Conservation (phyloP, 1,140 invertebrate species). For the Myzus persicae region DNA sequence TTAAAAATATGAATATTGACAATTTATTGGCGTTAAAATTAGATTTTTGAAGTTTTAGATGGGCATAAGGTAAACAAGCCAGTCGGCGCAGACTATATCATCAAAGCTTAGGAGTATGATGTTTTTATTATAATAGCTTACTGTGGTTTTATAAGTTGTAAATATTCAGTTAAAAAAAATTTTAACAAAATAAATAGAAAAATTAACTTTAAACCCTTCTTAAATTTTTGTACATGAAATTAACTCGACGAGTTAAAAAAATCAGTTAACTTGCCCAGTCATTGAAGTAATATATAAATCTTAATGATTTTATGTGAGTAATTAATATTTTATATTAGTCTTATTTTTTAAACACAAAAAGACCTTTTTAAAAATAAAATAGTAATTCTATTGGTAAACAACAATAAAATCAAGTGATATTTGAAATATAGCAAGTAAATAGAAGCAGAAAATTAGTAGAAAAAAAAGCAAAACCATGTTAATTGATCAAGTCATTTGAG, state of each 20-base stretch:
- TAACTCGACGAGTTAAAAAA: not conserved
- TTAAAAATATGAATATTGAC: too few relatives aligned
- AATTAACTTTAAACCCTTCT: not conserved
- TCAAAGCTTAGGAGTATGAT: too few relatives aligned
- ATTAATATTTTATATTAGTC: not conserved
- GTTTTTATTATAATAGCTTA: not conserved
- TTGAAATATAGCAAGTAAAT: not conserved
- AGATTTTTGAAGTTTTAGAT: too few relatives aligned
- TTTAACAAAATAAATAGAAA: too few relatives aligned
- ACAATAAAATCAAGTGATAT: not conserved
- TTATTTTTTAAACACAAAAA: not conserved
- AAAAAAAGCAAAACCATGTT: slow-evolving; percentile 15
- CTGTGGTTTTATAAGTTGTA: not conserved
- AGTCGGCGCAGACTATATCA: too few relatives aligned
- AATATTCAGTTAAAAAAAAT: not conserved
- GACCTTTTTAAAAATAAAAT: not conserved
- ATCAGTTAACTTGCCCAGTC: not conserved
- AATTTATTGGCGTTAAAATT: too few relatives aligned
- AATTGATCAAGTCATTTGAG: slow-evolving; percentile 27
- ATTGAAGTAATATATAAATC: not conserved
- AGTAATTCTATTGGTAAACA: not conserved
- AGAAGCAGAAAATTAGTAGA: not conserved
- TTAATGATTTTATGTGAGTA: not conserved
- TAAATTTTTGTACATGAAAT: too few relatives aligned
- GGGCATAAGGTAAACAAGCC: too few relatives aligned